Evolutionary conservation across 2,888 invertebrate species (phyloP), one percentile per base, ranked within the genome.

Genomic region (Heliconius charithonia): DNA sequence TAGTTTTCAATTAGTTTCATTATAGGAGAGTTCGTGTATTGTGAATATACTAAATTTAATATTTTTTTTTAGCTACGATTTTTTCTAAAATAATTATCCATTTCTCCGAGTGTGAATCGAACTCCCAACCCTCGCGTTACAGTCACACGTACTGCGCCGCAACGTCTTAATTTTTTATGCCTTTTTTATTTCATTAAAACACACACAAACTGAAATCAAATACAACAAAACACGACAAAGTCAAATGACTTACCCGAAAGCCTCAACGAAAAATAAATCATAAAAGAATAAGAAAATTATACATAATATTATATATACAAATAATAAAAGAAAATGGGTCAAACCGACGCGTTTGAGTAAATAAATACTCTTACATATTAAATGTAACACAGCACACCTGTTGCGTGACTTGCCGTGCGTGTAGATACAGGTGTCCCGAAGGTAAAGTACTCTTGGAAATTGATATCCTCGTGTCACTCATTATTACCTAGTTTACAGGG

Each of bases 401-500:
- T 84, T 84, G 85, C 84, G 84, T 85, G 85, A 73, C 59, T 32
- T 65, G 67, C 27, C 74, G 70, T 83, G 84, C 83, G 83, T 84
- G 84, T 77, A 70, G 27, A 25, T 70, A 51, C 29, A 29, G 59
- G 75, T 67, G 79, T 80, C 81, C 82, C 82, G 56, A n/a, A 45
- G 79, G 80, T 45, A 56, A 56, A 62, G 51, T 79, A 77, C 76
- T 80, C 76, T 62, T 77, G 71, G 41, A 77, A 80, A 76, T 79
- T 75, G 63, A 76, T 73, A 75, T 37, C 63, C 66, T 76, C 66
- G 65, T 79, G 66, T 69, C 56, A 63, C 45, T 22, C 32, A 45
- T 74, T 77, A 74, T 59, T 72, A 45, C 73, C 45, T 29, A 41
- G 16, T 70, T 27, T 70, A 66, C 29, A 29, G 19, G 19, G n/a